Base-by-base conservation (phyloP, 2,113 vertebrate species). In the Scortum barcoo region DNA sequence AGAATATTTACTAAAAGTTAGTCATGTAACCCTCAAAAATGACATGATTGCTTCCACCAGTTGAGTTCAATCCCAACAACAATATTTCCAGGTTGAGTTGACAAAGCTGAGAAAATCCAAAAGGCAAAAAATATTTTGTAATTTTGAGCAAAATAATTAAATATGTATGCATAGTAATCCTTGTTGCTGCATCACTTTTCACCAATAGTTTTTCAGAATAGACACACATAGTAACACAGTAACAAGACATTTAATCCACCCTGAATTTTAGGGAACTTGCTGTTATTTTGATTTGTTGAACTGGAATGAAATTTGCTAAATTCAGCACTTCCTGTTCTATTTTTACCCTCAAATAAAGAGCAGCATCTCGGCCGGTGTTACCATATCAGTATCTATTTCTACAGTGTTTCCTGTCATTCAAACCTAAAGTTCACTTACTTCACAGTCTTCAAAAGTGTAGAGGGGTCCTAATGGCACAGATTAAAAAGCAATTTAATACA, bases 401-500 rank as follows among this genome's bases (percentile, higher is more conserved):
- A 28, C 81, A 81, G 69, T 72, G 48, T 88, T 91, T 87, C 83
- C 89, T 90, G 83, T 85, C 89, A 88, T 90, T 90, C 73, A 86
- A 86, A 86, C 48, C 14, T 67, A 89, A 91, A 87, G 80, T 93
- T 91, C 86, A 88, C 80, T 81, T 71, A 75, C 83, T 53, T 28
- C 50, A 63, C 71, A 71, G 78, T 89, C 83, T 91, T 87, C 72
- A 81, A 60, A 89, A 85, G 77, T 83, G 76, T 89, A 75, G 42
- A 85, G 22, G 61, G 86, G 82, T 92, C 82, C 82, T 93, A 91
- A 94, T 94, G 88, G 89, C 72, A 69, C 76, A 87, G 90, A 93
- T 94, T 92, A 94, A 91, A 90, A 91, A 89, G 89, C 92, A 90
- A 92, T 93, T 94, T 93, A 94, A 92, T 89, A 91, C 85, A 90